Evolutionary conservation across 2,797 vertebrate genomes (phyloP).

Genomic region (Thalassophryne amazonica): DNA sequence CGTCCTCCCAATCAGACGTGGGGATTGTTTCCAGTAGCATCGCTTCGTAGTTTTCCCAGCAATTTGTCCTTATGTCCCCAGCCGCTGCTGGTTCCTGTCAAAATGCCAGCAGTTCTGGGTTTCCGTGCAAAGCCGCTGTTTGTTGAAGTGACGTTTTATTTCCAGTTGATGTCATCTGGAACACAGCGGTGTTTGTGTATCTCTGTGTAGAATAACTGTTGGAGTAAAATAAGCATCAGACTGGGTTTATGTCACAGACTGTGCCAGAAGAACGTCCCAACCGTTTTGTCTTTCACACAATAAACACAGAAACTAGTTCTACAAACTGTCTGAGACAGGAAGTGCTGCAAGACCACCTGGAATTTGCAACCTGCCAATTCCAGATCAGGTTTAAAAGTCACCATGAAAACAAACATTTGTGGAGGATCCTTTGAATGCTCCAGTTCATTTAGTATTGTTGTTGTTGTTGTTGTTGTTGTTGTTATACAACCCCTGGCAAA

Average conservation of each 20-base stretch:
- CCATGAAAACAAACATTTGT: no score
- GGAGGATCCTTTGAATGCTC: no score
- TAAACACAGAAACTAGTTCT: no score
- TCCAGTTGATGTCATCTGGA: conserved; percentile 61
- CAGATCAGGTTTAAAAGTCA: no score
- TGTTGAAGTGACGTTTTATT: conserved; percentile 41
- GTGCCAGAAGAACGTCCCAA: conserved; percentile 10
- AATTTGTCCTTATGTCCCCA: conserved; percentile 40
- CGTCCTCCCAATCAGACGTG: conserved; percentile 14
- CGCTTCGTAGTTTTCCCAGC: conserved; percentile 19
- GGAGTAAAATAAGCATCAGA: conserved; percentile 18
- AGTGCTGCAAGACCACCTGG: no score
- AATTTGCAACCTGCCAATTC: no score
- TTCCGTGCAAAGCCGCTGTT: conserved; percentile 44
- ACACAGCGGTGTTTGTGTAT: conserved; percentile 10
- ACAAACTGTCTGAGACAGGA: no score
- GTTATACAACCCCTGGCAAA: no score
- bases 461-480: no score
- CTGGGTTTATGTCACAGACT: not conserved
- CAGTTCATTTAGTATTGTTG: no score
- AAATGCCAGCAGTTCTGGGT: conserved; percentile 18
- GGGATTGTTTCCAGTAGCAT: conserved; percentile 42
- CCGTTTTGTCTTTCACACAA: conserved; percentile 1
- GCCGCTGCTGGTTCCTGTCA: conserved; percentile 16
- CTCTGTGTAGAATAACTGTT: conserved; percentile 35